These are phyloP conservation scores for Calosoma granatense DNA, from an alignment of 1,140 invertebrate species.

Conservation along the genomic window DNA sequence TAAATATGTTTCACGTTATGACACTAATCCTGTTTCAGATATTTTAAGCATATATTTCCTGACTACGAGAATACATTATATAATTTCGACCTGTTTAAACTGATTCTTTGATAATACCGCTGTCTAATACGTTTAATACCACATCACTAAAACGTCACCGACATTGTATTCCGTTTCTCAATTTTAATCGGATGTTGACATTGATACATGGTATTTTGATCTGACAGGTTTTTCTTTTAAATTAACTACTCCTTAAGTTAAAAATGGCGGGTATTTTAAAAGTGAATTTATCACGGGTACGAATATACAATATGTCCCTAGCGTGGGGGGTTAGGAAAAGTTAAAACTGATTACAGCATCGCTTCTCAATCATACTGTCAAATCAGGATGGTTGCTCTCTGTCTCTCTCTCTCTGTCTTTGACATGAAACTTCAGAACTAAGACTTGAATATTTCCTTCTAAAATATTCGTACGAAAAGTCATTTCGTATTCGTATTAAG, in stretches of 20 bases:
- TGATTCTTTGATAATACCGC: constrained; percentile 5
- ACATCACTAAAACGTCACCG: background rate
- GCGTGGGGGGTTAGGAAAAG: background rate
- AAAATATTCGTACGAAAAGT: background rate
- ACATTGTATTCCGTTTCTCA: background rate
- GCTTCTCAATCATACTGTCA: constrained; percentile 1
- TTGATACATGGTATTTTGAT: background rate
- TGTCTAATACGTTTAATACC: constrained; percentile 1
- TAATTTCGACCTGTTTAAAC: constrained; percentile 1
- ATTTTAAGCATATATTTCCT: too few species aligned
- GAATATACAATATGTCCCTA: background rate
- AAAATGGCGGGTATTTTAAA: too few species aligned
- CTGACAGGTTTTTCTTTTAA: background rate
- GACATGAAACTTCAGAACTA: background rate
- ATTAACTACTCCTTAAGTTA: too few species aligned
- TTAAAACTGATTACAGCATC: background rate
- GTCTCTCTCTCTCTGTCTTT: too few species aligned
- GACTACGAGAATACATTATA: too few species aligned
- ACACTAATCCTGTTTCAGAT: too few species aligned
- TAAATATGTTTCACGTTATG: too few species aligned
- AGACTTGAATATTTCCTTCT: background rate
- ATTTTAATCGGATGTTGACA: constrained; percentile 6
- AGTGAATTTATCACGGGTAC: background rate
- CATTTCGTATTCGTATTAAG: background rate
- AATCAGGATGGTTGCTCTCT: background rate